Base-by-base conservation (phyloP, 2,797 vertebrate genomes). In the Leucoraja ocellata region DNA sequence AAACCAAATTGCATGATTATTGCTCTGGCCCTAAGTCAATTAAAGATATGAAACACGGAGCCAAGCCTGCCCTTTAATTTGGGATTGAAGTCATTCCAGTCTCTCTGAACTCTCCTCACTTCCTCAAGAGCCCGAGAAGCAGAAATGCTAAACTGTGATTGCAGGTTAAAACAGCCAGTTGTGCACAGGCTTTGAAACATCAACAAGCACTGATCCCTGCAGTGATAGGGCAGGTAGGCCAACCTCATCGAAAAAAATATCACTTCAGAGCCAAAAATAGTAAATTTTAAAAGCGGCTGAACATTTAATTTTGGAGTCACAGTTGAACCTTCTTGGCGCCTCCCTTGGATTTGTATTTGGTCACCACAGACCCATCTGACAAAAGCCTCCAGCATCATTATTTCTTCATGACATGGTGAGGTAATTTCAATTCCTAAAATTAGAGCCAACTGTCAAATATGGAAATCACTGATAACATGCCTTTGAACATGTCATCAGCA, bases 1-100 rank as follows among this genome's bases (percentile, higher is more conserved):
- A 91, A 73, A 91, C 68, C 88, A 91, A 91, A 91, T 91, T 91
- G 32, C 65, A 91, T 46, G 88, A 71, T 91, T 91, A 46, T 68
- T 91, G 88, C 23, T 32, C 39, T 74, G 88, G 68, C 68, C 68
- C 36, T 46, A 73, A 73, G 32, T 91, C 65, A 91, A 73, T 91
- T 91, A 91, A 71, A 91, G 68, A 74, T 74, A 74, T 73, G 68
- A 91, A 46, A 36, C 88, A 65, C 73, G 68, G 88, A 91, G 88
- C 88, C 88, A 91, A 91, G 68, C 36, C 68, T 91, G 9, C 88
- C 39, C 65, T 91, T 91, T 73, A 91, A 91, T 91, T 91, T 73
- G 65, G 68, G 39, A 10, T 91, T 91, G 68, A 73, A 91, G 36
- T 46, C 65, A 91, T 91, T 91, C 88, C 88, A 91, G 65, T 91